Conservation (phyloP, 2,888 invertebrate genomes). For the Xylota segnis region DNA sequence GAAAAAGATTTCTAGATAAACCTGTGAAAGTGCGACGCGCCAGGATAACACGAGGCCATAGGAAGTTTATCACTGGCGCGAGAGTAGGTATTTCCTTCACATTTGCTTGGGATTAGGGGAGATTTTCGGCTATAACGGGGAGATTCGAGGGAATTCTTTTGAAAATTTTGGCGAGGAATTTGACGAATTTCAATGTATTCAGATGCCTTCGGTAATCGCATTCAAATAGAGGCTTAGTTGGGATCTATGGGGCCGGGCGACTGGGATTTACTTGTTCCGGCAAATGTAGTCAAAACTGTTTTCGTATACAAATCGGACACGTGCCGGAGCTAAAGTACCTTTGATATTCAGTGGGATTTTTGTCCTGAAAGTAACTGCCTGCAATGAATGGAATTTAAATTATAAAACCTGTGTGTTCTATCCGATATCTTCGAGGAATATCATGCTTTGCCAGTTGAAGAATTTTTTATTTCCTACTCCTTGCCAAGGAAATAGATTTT, state of each 20-base stretch:
- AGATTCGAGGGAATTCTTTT: not conserved
- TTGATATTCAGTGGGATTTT: not conserved
- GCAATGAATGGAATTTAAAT: no score
- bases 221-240: not conserved
- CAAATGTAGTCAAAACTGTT: not conserved
- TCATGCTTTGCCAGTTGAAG: no score
- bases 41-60: not conserved
- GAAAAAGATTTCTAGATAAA: conserved; percentile 13
- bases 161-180: not conserved
- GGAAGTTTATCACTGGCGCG: not conserved
- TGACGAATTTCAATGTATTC: conserved; percentile 3
- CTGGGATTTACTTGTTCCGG: not conserved
- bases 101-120: not conserved
- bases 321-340: not conserved
- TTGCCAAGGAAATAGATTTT: no score
- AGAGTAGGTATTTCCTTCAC: not conserved
- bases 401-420: no score
- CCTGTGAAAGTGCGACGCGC: not conserved
- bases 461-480: no score
- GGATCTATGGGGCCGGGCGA: not conserved
- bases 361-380: no score
- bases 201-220: not conserved
- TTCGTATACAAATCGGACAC: not conserved
- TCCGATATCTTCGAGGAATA: no score
- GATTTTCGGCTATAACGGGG: not conserved